Base-by-base conservation (phyloP, 2,888 invertebrate genomes). In the Calliphora vomitoria region DNA sequence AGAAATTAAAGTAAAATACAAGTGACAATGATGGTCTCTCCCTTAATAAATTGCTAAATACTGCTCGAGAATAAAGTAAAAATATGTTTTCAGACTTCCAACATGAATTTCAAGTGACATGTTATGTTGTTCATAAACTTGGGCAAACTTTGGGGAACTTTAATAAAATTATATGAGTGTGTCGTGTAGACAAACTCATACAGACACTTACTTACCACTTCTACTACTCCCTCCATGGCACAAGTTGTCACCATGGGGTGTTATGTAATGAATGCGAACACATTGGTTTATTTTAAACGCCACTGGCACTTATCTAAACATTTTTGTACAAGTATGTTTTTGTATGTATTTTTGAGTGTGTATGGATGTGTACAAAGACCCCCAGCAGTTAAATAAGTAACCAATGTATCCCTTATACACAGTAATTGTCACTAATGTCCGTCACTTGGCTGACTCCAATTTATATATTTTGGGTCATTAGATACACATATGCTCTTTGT, bases 31-130 rank as follows among this genome's bases (percentile, higher is more conserved):
- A 62, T 62, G 75, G 62, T 35, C 62, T 35, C 47, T 10, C 41
- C 31, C 5, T 53, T 25, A 35, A 50, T 20, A 38, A 64, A 62
- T 75, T 60, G 74, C 50, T 68, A 47, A 82, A 55, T 58, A 76
- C 62, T 60, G 50, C 76, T 71, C 41, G 38, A 76, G 31, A 41
- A 62, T 53, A 69, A 69, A 62, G 64, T 53, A 41, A 41, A 76
- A 79, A 50, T 62, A 71, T 71, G 69, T 44, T 83, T 71, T 35
- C 25, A 64, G 62, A 69, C 20, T 69, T 76, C 62, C 53, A 71
- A 71, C 60, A 74, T 62, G 85, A 85, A 69, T 62, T 85, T 69
- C 66, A 69, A 85, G 78, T 84, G 83, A 62, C 62, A 74, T 66
- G 74, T 85, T 69, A 69, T 69, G 79, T 64, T 80, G 58, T 62